Evolutionary conservation across 2,113 vertebrate genomes (phyloP).

Genomic region (Canis aureus): DNA sequence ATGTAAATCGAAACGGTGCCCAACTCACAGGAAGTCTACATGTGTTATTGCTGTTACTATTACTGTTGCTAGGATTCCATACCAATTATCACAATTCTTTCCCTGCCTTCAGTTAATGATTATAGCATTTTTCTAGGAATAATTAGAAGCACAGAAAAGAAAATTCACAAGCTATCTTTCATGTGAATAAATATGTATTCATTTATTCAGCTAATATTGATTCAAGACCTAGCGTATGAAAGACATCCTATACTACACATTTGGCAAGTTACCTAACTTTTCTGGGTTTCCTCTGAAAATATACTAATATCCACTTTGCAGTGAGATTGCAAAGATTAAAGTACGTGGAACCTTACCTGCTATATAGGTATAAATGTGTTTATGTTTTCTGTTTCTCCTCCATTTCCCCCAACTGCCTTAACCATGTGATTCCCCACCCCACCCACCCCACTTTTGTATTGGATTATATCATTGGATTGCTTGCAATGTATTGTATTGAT

Average conservation of each 20-base stretch:
- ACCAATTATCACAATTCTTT: neutral
- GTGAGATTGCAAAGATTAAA: constrained; percentile 17
- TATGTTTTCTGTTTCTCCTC: neutral
- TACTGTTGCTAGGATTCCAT: neutral
- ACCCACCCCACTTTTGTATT: neutral
- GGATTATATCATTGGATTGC: neutral
- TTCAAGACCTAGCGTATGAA: neutral
- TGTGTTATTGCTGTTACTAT: neutral
- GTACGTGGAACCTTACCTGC: neutral
- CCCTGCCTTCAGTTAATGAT: neutral
- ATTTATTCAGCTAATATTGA: constrained; percentile 11
- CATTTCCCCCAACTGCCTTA: neutral
- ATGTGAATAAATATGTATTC: neutral
- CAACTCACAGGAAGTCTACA: neutral
- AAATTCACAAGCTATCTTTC: neutral
- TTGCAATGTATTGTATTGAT: neutral
- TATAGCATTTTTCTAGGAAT: neutral
- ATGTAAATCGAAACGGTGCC: neutral
- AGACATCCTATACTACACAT: neutral
- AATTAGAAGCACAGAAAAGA: neutral
- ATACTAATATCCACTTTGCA: constrained; percentile 16
- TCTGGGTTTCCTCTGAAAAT: neutral
- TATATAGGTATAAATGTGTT: constrained; percentile 13
- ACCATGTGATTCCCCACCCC: neutral
- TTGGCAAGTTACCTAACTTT: neutral